phyloP scores from a whole-genome alignment of 2,888 invertebrate species.

The Chymomyza caudatula region DNA sequence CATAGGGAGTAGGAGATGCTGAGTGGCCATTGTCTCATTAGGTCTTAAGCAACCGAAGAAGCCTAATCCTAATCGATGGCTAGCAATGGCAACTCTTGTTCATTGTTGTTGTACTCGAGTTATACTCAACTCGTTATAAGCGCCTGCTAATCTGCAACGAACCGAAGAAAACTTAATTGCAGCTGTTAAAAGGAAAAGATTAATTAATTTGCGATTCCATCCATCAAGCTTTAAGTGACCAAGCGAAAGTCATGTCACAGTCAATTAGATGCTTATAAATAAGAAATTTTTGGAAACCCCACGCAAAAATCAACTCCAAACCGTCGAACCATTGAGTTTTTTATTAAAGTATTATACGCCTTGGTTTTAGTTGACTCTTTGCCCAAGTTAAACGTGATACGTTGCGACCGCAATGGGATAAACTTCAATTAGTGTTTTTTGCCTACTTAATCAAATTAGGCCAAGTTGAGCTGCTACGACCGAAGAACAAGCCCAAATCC shows the following conservation, averaged over 20 bases:
- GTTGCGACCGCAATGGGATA: slow-evolving; percentile 52
- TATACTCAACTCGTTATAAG: too few species aligned
- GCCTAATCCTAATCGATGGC: neutral
- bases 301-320: neutral
- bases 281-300: neutral
- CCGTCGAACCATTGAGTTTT: neutral
- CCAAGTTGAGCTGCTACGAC: slow-evolving; percentile 9
- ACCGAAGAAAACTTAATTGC: neutral
- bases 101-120: neutral
- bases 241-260: slow-evolving; percentile 1
- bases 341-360: neutral
- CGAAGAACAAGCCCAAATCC: slow-evolving; percentile 24
- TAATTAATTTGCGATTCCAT: neutral
- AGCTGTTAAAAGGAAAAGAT: neutral
- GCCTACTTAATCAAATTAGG: slow-evolving; percentile 62
- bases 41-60: neutral
- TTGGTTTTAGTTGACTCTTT: neutral
- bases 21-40: neutral
- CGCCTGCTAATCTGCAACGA: neutral
- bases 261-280: slow-evolving; percentile 3
- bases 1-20: neutral
- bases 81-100: neutral
- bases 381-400: slow-evolving; percentile 8
- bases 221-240: too few species aligned
- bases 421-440: slow-evolving; percentile 60